A percentile compares a stretch with the other conserved stretches of the same genome.
These are phyloP conservation scores for Corythoichthys haematopterus DNA, from an alignment of 2,113 vertebrate species.

Conservation along the genomic window DNA sequence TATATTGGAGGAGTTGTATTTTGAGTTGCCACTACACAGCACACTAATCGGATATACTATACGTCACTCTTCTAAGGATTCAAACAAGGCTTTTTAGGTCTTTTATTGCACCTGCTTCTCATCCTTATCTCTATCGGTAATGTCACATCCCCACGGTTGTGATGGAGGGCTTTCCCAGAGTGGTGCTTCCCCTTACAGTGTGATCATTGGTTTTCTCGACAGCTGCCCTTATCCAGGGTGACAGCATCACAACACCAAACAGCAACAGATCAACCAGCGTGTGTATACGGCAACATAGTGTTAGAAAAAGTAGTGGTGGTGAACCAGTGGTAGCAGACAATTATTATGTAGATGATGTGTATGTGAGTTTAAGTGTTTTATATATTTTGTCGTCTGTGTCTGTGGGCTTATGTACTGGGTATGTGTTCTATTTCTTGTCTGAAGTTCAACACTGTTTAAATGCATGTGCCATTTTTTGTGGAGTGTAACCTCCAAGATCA, in stretches of 20 bases:
- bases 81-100: constrained; percentile 6
- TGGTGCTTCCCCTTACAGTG: constrained; percentile 39
- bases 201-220: constrained; percentile 57
- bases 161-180: constrained; percentile 25
- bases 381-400: constrained; percentile 30
- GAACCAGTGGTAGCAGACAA: constrained; percentile 45
- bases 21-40: constrained; percentile 49
- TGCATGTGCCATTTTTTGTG: constrained; percentile 26
- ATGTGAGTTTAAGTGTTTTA: constrained; percentile 37
- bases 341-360: constrained; percentile 41
- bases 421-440: constrained; percentile 23
- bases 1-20: constrained; percentile 64
- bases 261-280: constrained; percentile 22
- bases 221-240: constrained; percentile 54
- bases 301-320: constrained; percentile 32
- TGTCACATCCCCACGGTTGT: constrained; percentile 11
- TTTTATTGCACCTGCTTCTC: neutral
- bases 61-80: constrained; percentile 23
- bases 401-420: constrained; percentile 8
- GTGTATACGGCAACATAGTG: constrained; percentile 43
- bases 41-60: constrained; percentile 2
- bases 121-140: neutral
- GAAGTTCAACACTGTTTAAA: neutral
- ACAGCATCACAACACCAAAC: constrained; percentile 46
- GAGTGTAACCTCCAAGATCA: neutral